Evolutionary conservation across 2,113 vertebrate species (phyloP).

Genomic region (Gallinago media): DNA sequence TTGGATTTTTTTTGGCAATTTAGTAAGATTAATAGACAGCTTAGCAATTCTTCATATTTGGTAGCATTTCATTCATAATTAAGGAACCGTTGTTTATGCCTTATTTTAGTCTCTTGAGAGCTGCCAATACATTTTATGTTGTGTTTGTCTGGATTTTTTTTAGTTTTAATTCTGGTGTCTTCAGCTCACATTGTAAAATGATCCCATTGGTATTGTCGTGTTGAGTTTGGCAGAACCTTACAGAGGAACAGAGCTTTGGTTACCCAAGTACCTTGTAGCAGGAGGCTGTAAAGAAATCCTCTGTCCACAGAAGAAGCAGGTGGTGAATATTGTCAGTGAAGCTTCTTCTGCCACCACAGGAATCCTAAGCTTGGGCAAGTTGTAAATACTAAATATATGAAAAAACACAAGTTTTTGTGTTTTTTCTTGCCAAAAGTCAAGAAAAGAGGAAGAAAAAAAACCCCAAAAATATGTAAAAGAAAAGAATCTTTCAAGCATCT

Average conservation of each 20-base stretch:
- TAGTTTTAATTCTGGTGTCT: neutral
- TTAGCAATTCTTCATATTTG: neutral
- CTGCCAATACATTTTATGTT: neutral
- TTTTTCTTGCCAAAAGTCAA: neutral
- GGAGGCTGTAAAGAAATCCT: neutral
- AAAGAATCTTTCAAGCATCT: neutral
- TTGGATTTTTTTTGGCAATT: neutral
- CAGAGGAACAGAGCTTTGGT: neutral
- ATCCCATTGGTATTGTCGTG: neutral
- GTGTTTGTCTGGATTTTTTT: neutral
- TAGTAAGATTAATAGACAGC: neutral
- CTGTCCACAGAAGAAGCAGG: neutral
- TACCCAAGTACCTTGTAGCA: neutral
- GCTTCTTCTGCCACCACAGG: neutral
- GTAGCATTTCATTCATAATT: neutral
- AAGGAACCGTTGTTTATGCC: neutral
- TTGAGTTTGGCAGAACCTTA: neutral
- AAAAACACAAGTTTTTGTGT: neutral
- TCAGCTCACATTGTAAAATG: neutral
- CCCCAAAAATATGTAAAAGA: neutral
- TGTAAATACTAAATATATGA: neutral
- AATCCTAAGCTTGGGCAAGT: neutral
- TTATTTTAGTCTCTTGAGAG: neutral
- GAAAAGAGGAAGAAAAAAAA: neutral
- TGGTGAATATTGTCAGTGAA: neutral